Percentiles rank a stretch among this genome's conserved stretches.
These are phyloP conservation scores for Larimichthys polyactis DNA, from an alignment of 2,113 vertebrate species.

Conservation along the genomic window DNA sequence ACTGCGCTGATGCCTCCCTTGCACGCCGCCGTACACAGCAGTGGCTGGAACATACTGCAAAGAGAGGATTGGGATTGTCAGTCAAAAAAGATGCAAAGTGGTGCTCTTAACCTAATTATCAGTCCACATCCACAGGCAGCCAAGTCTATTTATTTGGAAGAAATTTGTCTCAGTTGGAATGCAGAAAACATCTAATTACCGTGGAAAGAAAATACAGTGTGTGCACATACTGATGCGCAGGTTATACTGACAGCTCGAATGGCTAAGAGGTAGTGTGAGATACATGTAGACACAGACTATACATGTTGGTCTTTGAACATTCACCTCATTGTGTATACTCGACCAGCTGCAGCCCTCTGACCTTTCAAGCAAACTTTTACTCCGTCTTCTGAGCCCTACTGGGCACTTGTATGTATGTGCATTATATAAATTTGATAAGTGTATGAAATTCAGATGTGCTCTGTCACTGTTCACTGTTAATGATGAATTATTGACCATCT, in stretches of 20 bases:
- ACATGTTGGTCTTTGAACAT: not conserved
- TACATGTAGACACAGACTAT: not conserved
- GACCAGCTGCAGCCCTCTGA: constrained; percentile 37
- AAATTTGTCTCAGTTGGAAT: not conserved
- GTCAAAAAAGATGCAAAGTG: constrained; percentile 13
- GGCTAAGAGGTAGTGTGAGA: not conserved
- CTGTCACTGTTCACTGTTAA: constrained; percentile 32
- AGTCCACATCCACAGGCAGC: not conserved
- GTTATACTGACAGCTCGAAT: constrained; percentile 5
- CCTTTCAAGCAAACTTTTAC: constrained; percentile 44
- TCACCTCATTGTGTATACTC: constrained; percentile 15
- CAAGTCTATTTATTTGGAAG: not conserved
- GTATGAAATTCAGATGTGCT: constrained; percentile 43
- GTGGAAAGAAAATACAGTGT: not conserved
- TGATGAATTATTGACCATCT: constrained; percentile 68
- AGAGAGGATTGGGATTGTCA: constrained; percentile 17
- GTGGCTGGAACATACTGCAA: constrained; percentile 10
- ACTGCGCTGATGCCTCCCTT: constrained; percentile 47
- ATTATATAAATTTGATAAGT: constrained; percentile 43
- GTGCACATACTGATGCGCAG: not conserved
- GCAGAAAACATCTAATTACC: not conserved
- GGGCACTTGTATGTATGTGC: constrained; percentile 14
- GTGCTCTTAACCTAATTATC: constrained; percentile 13
- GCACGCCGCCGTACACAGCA: constrained; percentile 35
- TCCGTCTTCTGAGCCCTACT: not conserved